Conservation (phyloP, 2,113 vertebrate genomes). For the Sisor rabdophorus region DNA sequence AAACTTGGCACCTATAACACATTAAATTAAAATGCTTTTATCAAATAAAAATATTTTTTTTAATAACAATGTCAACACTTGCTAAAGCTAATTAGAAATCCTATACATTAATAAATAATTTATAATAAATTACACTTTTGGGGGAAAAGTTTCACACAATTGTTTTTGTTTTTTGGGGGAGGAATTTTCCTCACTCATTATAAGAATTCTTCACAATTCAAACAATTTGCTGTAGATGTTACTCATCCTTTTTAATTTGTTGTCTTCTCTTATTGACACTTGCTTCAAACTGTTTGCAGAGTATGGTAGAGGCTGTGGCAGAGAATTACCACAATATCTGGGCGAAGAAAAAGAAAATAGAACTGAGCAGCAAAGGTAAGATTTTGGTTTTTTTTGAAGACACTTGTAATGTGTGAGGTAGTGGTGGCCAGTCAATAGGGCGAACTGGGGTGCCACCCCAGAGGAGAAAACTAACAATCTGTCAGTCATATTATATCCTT, state of each 20-base stretch:
- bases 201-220: no score
- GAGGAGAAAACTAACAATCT: no score
- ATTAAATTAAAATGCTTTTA: background rate
- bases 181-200: no score
- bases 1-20: background rate
- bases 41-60: background rate
- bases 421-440: background rate
- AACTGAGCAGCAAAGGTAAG: constrained; percentile 85
- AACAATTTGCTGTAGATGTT: no score
- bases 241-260: no score
- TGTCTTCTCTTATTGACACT: background rate
- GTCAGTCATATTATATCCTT: no score
- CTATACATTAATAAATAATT: background rate
- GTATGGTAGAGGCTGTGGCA: constrained; percentile 92
- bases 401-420: background rate
- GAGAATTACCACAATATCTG: constrained; percentile 99
- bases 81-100: background rate
- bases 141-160: no score
- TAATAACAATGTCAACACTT: background rate
- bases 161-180: no score
- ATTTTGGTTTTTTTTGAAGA: background rate
- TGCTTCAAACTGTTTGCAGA: constrained; percentile 60
- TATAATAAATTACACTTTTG: background rate
- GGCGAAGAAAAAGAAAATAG: constrained; percentile 95
- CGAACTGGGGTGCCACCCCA: no score